A percentile compares a stretch with the other conserved stretches of the same genome.
Conservation (phyloP, 2,888 invertebrate species). For the Mythimna vitellina region DNA sequence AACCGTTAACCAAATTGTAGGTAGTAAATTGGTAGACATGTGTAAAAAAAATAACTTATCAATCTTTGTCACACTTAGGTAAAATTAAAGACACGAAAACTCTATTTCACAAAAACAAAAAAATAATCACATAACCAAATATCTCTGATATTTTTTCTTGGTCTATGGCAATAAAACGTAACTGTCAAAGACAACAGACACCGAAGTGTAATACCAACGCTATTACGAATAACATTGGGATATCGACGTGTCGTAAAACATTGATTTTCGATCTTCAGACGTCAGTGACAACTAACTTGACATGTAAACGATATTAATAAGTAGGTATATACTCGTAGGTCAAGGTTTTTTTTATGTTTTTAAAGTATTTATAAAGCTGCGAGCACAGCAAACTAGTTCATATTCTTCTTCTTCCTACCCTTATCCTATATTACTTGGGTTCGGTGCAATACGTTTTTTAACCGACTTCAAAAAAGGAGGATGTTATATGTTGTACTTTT, state of each 20-base stretch:
- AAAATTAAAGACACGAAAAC: background rate
- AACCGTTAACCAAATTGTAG: too few relatives aligned
- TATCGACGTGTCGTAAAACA: slow-evolving; percentile 23
- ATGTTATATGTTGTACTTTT: too few relatives aligned
- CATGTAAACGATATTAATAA: background rate
- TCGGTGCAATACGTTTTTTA: too few relatives aligned
- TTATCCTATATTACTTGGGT: too few relatives aligned
- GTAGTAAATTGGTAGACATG: too few relatives aligned
- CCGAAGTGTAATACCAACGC: slow-evolving; percentile 33
- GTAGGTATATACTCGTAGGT: background rate
- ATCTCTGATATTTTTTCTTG: slow-evolving; percentile 10
- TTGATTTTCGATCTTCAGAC: slow-evolving; percentile 15
- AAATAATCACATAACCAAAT: background rate
- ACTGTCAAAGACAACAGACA: slow-evolving; percentile 24
- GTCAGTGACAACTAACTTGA: slow-evolving; percentile 8
- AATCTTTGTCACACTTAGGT: background rate
- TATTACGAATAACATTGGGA: slow-evolving; percentile 42
- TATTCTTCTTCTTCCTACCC: too few relatives aligned
- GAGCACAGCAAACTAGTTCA: too few relatives aligned
- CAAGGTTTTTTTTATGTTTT: background rate
- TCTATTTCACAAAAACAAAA: background rate
- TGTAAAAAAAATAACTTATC: too few relatives aligned
- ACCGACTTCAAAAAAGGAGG: too few relatives aligned
- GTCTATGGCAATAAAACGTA: slow-evolving; percentile 41
- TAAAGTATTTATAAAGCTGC: too few relatives aligned